A percentile compares a stretch with the other conserved stretches of the same genome.
phyloP scores from a whole-genome alignment of 2,797 vertebrate species.

The Antennarius maculatus region DNA sequence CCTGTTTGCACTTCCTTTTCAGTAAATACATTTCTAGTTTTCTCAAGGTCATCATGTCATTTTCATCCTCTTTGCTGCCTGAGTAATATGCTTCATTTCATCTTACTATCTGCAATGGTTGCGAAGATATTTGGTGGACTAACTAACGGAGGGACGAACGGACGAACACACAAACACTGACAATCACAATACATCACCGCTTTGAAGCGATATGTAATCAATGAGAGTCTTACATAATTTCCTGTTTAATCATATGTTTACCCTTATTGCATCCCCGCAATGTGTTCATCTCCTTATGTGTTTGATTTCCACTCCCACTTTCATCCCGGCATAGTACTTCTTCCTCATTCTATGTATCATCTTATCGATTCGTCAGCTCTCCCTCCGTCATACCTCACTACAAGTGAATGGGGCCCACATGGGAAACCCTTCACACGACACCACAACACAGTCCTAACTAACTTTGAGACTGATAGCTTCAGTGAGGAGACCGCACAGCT shows the following conservation, averaged over 20 bases:
- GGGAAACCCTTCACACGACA: slow-evolving; percentile 65
- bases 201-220: too few species aligned
- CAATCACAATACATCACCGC: too few species aligned
- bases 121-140: too few species aligned
- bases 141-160: too few species aligned
- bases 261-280: too few species aligned
- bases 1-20: neutral
- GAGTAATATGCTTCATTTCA: too few species aligned
- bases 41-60: too few species aligned
- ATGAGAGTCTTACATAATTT: neutral
- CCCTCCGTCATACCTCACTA: slow-evolving; percentile 64
- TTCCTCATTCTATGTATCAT: slow-evolving; percentile 37
- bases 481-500: slow-evolving; percentile 39
- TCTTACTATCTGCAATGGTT: too few species aligned
- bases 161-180: too few species aligned
- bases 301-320: slow-evolving; percentile 25
- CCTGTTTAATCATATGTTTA: too few species aligned
- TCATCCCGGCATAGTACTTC: slow-evolving; percentile 26
- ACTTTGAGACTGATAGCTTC: slow-evolving; percentile 57
- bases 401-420: slow-evolving; percentile 70
- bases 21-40: too few species aligned
- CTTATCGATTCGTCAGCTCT: slow-evolving; percentile 48
- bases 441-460: slow-evolving; percentile 70
- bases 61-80: neutral
- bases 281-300: slow-evolving; percentile 11